Evolutionary conservation across 92 coral and sea anemone genomes (phyloP).

Genomic region (Phenganax subtilis): DNA sequence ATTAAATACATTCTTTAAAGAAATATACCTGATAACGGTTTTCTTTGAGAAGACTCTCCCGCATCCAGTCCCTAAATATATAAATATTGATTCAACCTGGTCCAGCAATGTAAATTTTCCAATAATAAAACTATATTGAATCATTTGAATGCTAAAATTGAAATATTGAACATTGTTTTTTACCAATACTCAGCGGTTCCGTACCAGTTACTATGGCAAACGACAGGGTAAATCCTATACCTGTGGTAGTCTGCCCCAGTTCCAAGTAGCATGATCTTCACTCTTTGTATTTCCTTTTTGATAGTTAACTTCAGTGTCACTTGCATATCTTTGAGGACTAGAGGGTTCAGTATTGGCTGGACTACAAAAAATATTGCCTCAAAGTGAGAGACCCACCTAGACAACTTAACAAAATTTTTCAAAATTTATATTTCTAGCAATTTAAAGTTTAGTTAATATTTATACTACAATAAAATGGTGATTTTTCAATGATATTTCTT

Average conservation of each 20-base stretch:
- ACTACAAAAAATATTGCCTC: neutral
- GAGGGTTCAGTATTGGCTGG: constrained; percentile 37
- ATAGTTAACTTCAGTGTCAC: constrained; percentile 85
- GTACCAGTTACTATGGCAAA: too few species aligned
- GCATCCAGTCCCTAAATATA: constrained; percentile 24
- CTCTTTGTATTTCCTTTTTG: constrained; percentile 55
- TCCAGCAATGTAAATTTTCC: too few species aligned
- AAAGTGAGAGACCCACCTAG: neutral
- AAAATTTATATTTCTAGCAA: neutral
- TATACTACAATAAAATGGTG: neutral
- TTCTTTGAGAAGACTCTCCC: neutral
- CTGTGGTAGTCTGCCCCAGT: constrained; percentile 97
- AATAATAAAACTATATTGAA: neutral
- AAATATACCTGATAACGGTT: constrained; percentile 22
- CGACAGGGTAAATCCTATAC: constrained; percentile 30
- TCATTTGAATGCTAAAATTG: neutral
- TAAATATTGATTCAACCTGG: neutral
- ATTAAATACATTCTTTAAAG: neutral
- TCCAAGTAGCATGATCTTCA: constrained; percentile 72
- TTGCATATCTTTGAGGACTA: constrained; percentile 68
- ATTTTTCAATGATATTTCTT: neutral
- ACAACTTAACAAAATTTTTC: neutral
- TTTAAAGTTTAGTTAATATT: neutral
- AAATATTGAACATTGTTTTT: neutral
- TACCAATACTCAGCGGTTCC: neutral